Base-by-base conservation (phyloP, 2,888 invertebrate species). In the Alloplasta piceator region DNA sequence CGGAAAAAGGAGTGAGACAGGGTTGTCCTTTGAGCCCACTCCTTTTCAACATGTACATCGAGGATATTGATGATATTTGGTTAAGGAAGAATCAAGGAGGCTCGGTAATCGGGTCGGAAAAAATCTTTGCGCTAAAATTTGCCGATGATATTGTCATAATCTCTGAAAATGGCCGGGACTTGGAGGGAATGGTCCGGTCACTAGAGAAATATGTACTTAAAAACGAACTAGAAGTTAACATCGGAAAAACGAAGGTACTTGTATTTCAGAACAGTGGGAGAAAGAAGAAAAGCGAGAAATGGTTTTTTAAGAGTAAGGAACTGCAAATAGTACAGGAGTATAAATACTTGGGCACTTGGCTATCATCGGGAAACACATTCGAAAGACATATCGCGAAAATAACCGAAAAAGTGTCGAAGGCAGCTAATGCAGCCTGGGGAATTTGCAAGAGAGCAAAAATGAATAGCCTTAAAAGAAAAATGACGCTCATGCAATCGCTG, bases 131-230 rank as follows among this genome's bases (percentile, higher is more conserved):
- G 10, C 39, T 82, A 14, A 77, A 81, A 48, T 83, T 81, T 46
- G 77, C 82, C 0, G 84, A 84, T 46, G 81, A 84, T 58, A 50
- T 84, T n/a, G 84, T 70, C 4, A 5, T 83, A 7, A 10, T 84
- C n/a, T 71, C 81, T 1, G 76, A 82, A 26, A 73, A 64, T 0
- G 74, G 52, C 26, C 41, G 43, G 6, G 77, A 70, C 10, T 55
- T 80, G 66, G 61, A 61, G 16, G 50, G 46, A 5, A 80, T 83
- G 80, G 52, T 82, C 4, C 39, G 36, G 36, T 14, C 74, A 39
- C 9, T 76, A 3, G 74, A 77, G n/a, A 80, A 43, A 60, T 80
- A 70, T 26, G 16, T 74, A 10, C 61, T 68, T 4, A 60, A 75
- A 4, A 82, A 61, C 6, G 68, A 68, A 1, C 6, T 84, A 55